phyloP scores from a whole-genome alignment of 2,113 vertebrate genomes.

The Thamnaconus septentrionalis region DNA sequence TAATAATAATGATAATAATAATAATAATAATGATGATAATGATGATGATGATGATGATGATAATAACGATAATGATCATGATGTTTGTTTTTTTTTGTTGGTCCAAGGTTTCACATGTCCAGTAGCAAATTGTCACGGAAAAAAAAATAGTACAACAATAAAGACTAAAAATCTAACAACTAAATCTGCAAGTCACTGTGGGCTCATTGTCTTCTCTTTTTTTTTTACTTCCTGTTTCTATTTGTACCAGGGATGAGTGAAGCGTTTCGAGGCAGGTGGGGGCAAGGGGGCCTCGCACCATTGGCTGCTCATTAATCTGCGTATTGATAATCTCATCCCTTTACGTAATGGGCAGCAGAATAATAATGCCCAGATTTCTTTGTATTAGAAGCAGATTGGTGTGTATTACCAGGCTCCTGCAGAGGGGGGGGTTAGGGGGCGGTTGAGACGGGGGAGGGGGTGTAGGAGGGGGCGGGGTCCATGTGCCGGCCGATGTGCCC shows the following conservation, averaged over 20 bases:
- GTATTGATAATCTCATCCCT: constrained; percentile 67
- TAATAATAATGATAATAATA: constrained; percentile 38
- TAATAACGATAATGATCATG: constrained; percentile 46
- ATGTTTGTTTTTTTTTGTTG: constrained; percentile 68
- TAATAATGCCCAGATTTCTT: constrained; percentile 54
- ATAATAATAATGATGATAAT: constrained; percentile 17
- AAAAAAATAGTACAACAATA: constrained; percentile 69
- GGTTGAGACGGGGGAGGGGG: too few species aligned
- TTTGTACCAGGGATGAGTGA: too few species aligned
- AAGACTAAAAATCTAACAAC: constrained; percentile 75
- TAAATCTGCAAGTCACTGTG: constrained; percentile 39
- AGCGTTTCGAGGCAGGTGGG: too few species aligned
- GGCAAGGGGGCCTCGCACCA: constrained; percentile 9
- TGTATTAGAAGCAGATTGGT: constrained; percentile 54
- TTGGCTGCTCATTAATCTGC: constrained; percentile 60
- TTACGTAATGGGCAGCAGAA: constrained; percentile 52
- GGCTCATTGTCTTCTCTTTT: constrained; percentile 10
- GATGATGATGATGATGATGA: constrained; percentile 36
- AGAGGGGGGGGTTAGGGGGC: too few species aligned
- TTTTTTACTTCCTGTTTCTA: too few species aligned
- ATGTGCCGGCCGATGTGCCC: too few species aligned
- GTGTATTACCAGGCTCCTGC: constrained; percentile 2
- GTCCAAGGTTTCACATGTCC: constrained; percentile 72
- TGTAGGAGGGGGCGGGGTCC: too few species aligned
- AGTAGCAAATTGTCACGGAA: constrained; percentile 72